Conservation (phyloP, 2,797 vertebrate species). For the Heliangelus exortis region DNA sequence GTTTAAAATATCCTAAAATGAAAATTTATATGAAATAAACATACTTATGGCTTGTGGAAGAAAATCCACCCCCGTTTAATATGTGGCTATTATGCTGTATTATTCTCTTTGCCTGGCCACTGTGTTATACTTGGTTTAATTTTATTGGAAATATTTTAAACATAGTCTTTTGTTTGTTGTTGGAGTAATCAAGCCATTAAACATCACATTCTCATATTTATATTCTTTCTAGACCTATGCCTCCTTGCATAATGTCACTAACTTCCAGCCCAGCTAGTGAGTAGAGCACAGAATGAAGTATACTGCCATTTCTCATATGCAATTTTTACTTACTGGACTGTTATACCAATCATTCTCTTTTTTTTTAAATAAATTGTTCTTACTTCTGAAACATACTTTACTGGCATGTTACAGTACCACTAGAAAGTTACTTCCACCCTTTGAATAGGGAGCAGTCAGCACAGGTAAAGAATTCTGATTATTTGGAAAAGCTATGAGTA, state of each 20-base stretch:
- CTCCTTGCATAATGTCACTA: background rate
- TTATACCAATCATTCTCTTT: background rate
- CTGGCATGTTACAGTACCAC: background rate
- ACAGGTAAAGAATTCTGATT: background rate
- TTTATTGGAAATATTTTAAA: background rate
- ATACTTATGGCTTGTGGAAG: background rate
- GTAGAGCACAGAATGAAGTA: background rate
- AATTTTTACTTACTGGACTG: background rate
- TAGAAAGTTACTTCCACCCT: background rate
- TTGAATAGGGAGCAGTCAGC: background rate
- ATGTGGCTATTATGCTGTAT: background rate
- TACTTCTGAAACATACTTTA: background rate
- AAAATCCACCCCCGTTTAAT: background rate
- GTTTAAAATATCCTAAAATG: background rate
- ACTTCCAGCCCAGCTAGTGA: background rate
- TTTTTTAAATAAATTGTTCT: background rate
- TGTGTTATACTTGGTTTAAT: background rate
- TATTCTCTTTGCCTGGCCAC: background rate
- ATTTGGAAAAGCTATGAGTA: background rate
- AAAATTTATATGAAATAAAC: background rate
- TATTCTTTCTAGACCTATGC: background rate
- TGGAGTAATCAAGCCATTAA: background rate
- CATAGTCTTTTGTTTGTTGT: rapidly evolving
- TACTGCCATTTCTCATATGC: background rate
- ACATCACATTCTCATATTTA: background rate